A percentile compares a stretch with the other conserved stretches of the same genome.
These are phyloP conservation scores for Heliconius erato DNA, from an alignment of 2,888 invertebrate species.

Conservation along the genomic window DNA sequence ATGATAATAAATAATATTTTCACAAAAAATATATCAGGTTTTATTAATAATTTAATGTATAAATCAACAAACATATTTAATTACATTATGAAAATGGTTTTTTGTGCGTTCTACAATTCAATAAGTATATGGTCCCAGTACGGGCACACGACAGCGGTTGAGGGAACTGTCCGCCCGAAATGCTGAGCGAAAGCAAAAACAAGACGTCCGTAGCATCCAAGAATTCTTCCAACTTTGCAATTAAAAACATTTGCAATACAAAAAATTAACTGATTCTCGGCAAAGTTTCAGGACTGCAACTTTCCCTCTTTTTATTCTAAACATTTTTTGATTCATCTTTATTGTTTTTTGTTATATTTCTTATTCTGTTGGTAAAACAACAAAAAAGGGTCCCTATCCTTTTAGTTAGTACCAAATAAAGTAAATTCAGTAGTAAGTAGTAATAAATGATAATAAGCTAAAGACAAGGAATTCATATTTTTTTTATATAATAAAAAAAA, in stretches of 20 bases:
- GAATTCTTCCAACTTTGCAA: slow-evolving; percentile 37
- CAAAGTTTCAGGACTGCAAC: slow-evolving; percentile 35
- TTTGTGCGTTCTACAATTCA: neutral
- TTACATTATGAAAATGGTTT: neutral
- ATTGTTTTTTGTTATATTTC: slow-evolving; percentile 11
- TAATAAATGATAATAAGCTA: too few species aligned
- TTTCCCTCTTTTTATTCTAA: slow-evolving; percentile 32
- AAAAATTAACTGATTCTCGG: slow-evolving; percentile 37
- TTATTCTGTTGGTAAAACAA: slow-evolving; percentile 14
- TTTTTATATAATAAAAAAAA: too few species aligned
- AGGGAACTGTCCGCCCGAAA: neutral
- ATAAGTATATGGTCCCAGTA: neutral
- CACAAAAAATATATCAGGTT: too few species aligned
- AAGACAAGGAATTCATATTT: too few species aligned
- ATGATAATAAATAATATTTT: too few species aligned
- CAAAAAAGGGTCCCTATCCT: neutral
- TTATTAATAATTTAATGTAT: neutral
- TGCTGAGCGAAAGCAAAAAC: slow-evolving; percentile 18
- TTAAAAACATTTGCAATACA: slow-evolving; percentile 41
- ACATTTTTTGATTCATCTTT: slow-evolving; percentile 37
- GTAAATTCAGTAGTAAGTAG: too few species aligned
- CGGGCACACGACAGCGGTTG: slow-evolving; percentile 8
- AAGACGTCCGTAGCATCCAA: slow-evolving; percentile 6
- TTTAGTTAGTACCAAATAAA: too few species aligned
- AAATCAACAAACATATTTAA: neutral